Base-by-base conservation (phyloP, 1,140 invertebrate species). In the Drosophila guanche region DNA sequence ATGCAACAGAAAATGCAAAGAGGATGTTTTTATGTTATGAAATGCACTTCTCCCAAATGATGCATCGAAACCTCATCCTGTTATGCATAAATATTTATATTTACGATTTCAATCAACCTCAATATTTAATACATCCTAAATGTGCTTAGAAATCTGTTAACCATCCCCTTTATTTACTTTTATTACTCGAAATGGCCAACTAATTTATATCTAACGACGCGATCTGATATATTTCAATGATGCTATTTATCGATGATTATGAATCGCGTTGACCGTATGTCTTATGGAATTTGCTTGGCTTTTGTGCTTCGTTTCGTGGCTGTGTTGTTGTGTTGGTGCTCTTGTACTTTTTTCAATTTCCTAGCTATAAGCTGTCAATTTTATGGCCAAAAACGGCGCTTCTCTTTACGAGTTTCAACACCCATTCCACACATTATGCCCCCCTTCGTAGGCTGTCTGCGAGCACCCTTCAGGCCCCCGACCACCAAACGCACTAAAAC, bases 361-460 rank as follows among this genome's bases (percentile, higher is more conserved):
- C 53, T 63, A 58, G 55, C 83, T 62, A 88, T 88, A 88, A 86
- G 83, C 83, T 86, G 83, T 83, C 83, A 86, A 83, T 86, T 86
- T 86, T 88, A 86, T 88, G 65, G 66, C 74, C 83, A 61, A 86
- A 83, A 88, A 59, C 74, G 79, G 66, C 83, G 83, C 74, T 86
- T 88, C 69, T 58, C 61, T 86, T 88, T 83, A 83, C 72, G 78
- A 86, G 55, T 79, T 83, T 86, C 83, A 76, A 83, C 78, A 88
- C 74, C 83, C 83, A 78, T 83, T 62, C 47, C 67, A 66, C 46
- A 59, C 51, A 62, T 47, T 41, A 46, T 12, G 14, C n/a, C 20
- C 52, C 5, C 33, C 25, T 56, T 23, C 43, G 25, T 27, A 5
- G 5, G 5, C 25, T 27, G 5, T 27, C 33, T 12, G 10, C 33